Conservation (phyloP, 1,140 invertebrate genomes). For the Anastatus disparis region DNA sequence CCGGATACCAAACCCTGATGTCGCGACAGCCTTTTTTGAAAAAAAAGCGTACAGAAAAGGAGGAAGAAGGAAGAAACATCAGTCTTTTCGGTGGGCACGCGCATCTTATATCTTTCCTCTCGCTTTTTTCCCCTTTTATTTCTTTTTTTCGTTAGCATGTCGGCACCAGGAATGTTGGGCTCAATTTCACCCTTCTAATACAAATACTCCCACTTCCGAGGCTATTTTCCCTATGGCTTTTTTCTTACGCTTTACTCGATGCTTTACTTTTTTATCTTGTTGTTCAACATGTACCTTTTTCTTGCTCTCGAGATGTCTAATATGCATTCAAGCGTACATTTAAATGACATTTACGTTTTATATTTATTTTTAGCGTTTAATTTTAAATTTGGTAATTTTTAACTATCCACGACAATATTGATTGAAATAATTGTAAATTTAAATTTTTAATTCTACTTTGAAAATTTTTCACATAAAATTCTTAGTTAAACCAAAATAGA, state of each 20-base stretch:
- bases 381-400: no score
- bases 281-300: background rate
- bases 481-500: no score
- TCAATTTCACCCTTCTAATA: constrained; percentile 36
- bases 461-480: no score
- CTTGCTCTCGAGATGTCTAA: background rate
- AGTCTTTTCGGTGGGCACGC: constrained; percentile 17
- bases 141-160: background rate
- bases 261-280: constrained; percentile 4
- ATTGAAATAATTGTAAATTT: no score
- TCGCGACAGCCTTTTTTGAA: constrained; percentile 21
- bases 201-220: constrained; percentile 31
- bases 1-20: constrained; percentile 16
- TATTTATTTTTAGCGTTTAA: no score
- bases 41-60: background rate
- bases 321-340: no score
- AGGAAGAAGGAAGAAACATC: constrained; percentile 13
- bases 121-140: background rate
- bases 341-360: no score
- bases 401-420: no score
- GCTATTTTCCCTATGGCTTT: constrained; percentile 16
- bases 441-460: no score
- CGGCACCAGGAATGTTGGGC: constrained; percentile 30
- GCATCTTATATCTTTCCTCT: background rate
- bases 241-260: background rate